phyloP scores from a whole-genome alignment of 2,888 invertebrate species.

The Nesidiocoris tenuis region DNA sequence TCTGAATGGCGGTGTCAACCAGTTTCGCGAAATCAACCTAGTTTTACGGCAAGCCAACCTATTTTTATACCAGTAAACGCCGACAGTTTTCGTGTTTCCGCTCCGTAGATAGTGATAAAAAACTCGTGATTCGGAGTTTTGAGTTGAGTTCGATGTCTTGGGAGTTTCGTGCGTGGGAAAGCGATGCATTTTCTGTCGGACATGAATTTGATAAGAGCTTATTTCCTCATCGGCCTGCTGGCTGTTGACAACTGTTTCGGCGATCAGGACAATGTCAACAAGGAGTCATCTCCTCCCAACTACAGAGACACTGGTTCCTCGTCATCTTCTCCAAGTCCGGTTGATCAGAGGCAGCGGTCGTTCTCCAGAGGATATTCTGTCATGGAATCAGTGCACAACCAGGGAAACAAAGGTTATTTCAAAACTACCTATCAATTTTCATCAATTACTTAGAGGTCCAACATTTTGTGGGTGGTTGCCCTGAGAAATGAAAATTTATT shows the following conservation, averaged over 20 bases:
- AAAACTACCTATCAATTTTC: too few species aligned
- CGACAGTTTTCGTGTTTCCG: conserved; percentile 23
- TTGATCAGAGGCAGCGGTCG: conserved; percentile 7
- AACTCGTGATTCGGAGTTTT: background rate
- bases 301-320: background rate
- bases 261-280: conserved; percentile 16
- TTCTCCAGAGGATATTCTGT: conserved; percentile 14
- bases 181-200: conserved; percentile 24
- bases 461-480: too few species aligned
- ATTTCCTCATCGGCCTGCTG: conserved; percentile 22
- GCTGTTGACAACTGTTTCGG: conserved; percentile 14
- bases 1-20: conserved; percentile 41
- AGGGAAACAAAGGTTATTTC: too few species aligned
- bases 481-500: too few species aligned
- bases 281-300: conserved; percentile 4
- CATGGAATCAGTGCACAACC: conserved; percentile 12
- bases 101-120: background rate
- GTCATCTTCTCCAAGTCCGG: background rate
- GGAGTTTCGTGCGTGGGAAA: conserved; percentile 7
- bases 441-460: too few species aligned
- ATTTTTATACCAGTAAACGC: conserved; percentile 13
- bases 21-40: conserved; percentile 34
- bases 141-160: conserved; percentile 20
- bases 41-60: conserved; percentile 17
- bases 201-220: conserved; percentile 30